Base-by-base conservation (phyloP, 2,797 vertebrate genomes). In the Oryzias dopingdopingensis region DNA sequence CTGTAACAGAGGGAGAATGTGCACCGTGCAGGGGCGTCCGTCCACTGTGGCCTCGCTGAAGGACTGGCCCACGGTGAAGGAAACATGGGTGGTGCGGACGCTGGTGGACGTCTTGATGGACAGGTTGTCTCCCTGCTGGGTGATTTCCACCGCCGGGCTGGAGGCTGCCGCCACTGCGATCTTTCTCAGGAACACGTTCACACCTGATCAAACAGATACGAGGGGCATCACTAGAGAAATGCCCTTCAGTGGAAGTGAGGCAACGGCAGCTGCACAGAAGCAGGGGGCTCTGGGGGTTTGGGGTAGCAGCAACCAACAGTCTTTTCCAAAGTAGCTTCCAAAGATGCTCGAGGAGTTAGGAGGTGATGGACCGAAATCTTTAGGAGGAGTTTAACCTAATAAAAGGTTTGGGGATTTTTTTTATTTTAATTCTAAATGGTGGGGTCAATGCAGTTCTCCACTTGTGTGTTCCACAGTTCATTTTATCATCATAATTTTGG, bases 31-130 rank as follows among this genome's bases (percentile, higher is more conserved):
- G 22, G 93, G 92, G 14, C 92, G 91, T 52, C 95, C 95, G 0
- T 97, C 95, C 83, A 98, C 94, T 0, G 95, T 98, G 85, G 93
- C 88, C 87, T 98, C 96, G 10, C 81, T 94, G 59, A 96, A 97
- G 67, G 93, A 92, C 73, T 97, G 91, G 7, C 95, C 96, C 2
- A 96, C 82, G 13, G 90, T 92, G 86, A 98, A 98, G 76, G 85
- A 92, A 20, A 98, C 91, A 48, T 95, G 89, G 0, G 96, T 97
- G 83, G 94, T 98, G 23, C 95, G 92, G 54, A 96, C 91, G 0
- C 94, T 94, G 62, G 95, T 97, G 22, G 90, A 94, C 0, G 95
- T 98, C 80, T 93, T 95, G 82, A 98, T 96, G 79, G 94, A 95
- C 75, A 98, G 93, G 16, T 72, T 91, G 52, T 95, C 93, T 0